phyloP scores from a whole-genome alignment of 2,113 vertebrate species.

The Sturnus vulgaris region DNA sequence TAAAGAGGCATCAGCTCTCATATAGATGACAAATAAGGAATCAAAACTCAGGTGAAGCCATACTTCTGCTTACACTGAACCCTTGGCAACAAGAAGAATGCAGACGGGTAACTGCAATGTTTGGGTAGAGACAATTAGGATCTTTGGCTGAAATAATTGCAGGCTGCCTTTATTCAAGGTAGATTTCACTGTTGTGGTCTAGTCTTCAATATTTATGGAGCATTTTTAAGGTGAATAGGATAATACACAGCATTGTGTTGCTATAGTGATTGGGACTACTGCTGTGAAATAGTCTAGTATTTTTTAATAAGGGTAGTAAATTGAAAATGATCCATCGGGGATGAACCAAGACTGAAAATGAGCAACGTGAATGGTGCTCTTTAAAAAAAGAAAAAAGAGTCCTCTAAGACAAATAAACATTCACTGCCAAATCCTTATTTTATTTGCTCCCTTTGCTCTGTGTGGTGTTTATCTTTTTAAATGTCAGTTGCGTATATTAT shows the following conservation, averaged over 20 bases:
- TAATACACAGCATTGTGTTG: neutral
- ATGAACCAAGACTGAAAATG: slow-evolving; percentile 32
- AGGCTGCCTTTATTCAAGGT: neutral
- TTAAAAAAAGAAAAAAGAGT: neutral
- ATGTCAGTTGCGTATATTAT: slow-evolving; percentile 20
- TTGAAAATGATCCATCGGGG: slow-evolving; percentile 22
- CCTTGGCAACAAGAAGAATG: neutral
- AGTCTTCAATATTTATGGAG: neutral
- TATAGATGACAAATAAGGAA: neutral
- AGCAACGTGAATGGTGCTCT: neutral
- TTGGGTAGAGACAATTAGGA: neutral
- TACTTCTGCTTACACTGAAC: neutral
- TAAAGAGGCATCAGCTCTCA: neutral
- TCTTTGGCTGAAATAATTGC: neutral
- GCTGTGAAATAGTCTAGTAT: neutral
- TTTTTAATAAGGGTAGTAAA: slow-evolving; percentile 28
- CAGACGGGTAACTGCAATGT: accelerated
- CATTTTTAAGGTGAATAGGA: neutral
- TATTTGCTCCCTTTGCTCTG: slow-evolving; percentile 23
- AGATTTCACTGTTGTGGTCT: neutral
- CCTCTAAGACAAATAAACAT: neutral
- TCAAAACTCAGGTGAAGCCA: neutral
- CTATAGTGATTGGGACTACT: neutral
- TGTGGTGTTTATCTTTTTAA: slow-evolving; percentile 32
- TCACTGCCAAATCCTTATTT: neutral